phyloP scores from a whole-genome alignment of 2,888 invertebrate species.

The Drosophila flavopinicola region DNA sequence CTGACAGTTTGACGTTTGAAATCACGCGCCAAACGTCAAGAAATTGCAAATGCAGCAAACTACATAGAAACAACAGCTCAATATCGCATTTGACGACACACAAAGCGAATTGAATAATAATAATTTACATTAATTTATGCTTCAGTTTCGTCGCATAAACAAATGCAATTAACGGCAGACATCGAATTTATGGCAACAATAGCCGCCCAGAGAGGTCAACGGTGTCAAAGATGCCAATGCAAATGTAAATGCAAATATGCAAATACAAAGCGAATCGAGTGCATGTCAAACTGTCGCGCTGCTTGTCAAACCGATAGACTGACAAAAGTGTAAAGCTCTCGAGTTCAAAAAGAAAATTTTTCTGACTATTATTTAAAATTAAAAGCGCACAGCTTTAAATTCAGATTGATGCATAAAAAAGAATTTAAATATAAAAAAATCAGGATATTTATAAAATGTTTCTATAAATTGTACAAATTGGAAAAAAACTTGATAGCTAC shows the following conservation, averaged over 20 bases:
- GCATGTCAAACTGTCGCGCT: conserved; percentile 16
- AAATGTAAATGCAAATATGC: conserved; percentile 27
- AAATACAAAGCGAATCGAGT: conserved; percentile 6
- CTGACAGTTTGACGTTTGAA: conserved; percentile 73
- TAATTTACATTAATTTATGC: conserved; percentile 56
- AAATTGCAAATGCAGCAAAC: conserved; percentile 32
- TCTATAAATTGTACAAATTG: too few species aligned
- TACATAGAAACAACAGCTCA: conserved; percentile 50
- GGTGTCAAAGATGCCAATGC: conserved; percentile 37
- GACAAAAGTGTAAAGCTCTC: background rate
- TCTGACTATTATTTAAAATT: background rate
- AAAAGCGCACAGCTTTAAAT: too few species aligned
- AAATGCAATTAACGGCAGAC: conserved; percentile 50
- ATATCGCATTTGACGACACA: conserved; percentile 52
- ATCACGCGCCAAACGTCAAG: conserved; percentile 69
- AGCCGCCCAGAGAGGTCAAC: conserved; percentile 48
- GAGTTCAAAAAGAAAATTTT: background rate
- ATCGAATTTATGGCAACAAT: conserved; percentile 33
- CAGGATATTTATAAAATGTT: too few species aligned
- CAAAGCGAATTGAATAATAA: conserved; percentile 50
- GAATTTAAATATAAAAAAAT: too few species aligned
- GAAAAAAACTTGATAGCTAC: too few species aligned
- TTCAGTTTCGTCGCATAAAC: conserved; percentile 28
- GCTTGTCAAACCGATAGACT: conserved; percentile 19
- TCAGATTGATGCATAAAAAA: too few species aligned